Percentiles rank a stretch among this genome's conserved stretches.
These are phyloP conservation scores for Metacarcinus magister DNA, from an alignment of 2,888 invertebrate species.

Conservation along the genomic window DNA sequence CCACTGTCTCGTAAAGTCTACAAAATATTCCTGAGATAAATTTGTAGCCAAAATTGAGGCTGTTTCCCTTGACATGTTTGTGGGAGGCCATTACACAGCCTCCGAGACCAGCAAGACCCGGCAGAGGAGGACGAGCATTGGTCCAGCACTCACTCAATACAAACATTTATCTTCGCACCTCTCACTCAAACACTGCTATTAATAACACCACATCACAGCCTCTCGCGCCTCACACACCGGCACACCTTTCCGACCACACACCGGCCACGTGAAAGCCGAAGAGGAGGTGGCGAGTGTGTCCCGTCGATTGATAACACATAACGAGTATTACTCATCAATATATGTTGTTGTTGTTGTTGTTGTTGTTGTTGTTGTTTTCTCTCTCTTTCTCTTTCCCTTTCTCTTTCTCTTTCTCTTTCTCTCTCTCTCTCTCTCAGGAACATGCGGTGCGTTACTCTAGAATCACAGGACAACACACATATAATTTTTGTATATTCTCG, in stretches of 20 bases:
- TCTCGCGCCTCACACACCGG: neutral
- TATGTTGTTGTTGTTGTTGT: no score
- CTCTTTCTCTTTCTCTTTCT: neutral
- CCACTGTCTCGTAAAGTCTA: slow-evolving; percentile 8
- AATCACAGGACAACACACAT: neutral
- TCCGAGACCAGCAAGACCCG: neutral
- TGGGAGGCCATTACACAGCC: neutral
- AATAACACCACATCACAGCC: neutral
- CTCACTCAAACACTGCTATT: neutral
- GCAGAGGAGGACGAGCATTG: neutral
- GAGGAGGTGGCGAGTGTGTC: neutral
- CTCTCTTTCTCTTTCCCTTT: neutral
- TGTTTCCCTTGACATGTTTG: neutral
- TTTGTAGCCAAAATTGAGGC: slow-evolving; percentile 10
- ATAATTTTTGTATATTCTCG: neutral
- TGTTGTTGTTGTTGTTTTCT: no score
- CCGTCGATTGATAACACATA: neutral
- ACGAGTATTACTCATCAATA: no score
- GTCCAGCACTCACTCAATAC: neutral
- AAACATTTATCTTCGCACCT: neutral
- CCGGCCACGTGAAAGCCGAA: neutral
- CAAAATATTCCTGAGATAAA: slow-evolving; percentile 34
- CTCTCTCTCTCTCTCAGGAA: neutral
- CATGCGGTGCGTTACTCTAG: neutral
- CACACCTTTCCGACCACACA: neutral